Evolutionary conservation across 2,888 invertebrate genomes (phyloP).

Genomic region (Hirtodrosophila alboralis): DNA sequence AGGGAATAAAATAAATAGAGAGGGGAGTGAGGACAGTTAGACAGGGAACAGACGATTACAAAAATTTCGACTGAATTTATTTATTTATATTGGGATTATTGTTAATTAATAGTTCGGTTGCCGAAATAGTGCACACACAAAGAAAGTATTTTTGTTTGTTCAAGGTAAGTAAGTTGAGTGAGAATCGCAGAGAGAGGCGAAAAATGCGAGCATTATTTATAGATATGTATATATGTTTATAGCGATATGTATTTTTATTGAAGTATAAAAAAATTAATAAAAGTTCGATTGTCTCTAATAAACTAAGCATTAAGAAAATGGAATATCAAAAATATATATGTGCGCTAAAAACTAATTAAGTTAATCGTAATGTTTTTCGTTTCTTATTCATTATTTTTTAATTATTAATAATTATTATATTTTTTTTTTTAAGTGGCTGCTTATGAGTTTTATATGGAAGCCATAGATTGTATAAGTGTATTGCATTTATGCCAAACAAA

Average conservation of each 20-base stretch:
- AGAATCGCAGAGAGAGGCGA: constrained; percentile 12
- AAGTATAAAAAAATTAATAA: constrained; percentile 71
- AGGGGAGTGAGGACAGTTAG: constrained; percentile 1
- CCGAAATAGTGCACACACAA: neutral
- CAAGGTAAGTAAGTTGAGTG: constrained; percentile 3
- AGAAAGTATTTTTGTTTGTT: neutral
- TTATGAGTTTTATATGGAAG: constrained; percentile 55
- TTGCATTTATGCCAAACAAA: constrained; percentile 38
- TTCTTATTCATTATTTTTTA: constrained; percentile 14
- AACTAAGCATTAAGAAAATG: constrained; percentile 50
- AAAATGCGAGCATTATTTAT: constrained; percentile 35
- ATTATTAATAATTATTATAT: constrained; percentile 23
- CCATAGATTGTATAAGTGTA: constrained; percentile 45
- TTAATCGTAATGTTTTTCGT: constrained; percentile 43
- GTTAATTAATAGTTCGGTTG: too few relatives aligned
- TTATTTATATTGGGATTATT: neutral
- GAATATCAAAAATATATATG: constrained; percentile 62
- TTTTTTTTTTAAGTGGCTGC: constrained; percentile 58
- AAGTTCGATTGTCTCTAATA: constrained; percentile 42
- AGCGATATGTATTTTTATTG: constrained; percentile 66
- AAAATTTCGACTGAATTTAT: constrained; percentile 9
- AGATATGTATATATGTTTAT: constrained; percentile 46
- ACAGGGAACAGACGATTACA: constrained; percentile 9
- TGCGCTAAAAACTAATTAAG: constrained; percentile 56
- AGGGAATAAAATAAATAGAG: constrained; percentile 1